phyloP scores from a whole-genome alignment of 2,797 vertebrate genomes.

The Esox lucius region DNA sequence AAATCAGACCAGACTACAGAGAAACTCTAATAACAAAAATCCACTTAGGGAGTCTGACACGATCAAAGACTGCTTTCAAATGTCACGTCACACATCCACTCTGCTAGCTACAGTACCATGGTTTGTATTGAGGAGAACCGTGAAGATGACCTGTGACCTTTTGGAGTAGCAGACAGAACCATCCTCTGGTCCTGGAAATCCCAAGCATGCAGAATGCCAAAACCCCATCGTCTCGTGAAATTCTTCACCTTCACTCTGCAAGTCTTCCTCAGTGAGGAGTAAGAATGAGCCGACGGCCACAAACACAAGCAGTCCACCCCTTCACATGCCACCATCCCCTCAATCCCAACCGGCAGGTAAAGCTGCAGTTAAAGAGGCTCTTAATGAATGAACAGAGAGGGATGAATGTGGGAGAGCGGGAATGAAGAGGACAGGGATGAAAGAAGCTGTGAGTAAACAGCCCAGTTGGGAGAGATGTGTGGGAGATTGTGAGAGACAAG shows the following conservation, averaged over 20 bases:
- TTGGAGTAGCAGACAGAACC: slow-evolving; percentile 4
- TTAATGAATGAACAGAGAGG: background rate
- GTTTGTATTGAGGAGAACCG: background rate
- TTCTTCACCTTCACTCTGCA: background rate
- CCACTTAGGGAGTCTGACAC: background rate
- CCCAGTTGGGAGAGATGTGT: background rate
- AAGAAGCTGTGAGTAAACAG: background rate
- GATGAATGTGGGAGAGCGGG: background rate
- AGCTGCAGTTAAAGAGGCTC: background rate
- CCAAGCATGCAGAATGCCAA: slow-evolving; percentile 11
- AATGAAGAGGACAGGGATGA: background rate
- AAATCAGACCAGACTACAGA: background rate
- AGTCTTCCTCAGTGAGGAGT: background rate
- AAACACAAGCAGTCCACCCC: background rate
- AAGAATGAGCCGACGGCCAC: background rate
- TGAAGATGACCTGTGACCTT: background rate
- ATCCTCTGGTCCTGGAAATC: background rate
- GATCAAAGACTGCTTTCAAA: background rate
- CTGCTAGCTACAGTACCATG: background rate
- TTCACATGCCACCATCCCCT: background rate
- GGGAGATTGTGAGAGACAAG: background rate
- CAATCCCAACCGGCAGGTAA: background rate
- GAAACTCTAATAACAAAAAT: background rate
- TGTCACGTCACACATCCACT: background rate
- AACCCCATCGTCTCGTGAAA: slow-evolving; percentile 3